These are phyloP conservation scores for Drosophila pruinosa DNA, from an alignment of 1,140 invertebrate genomes.

Conservation along the genomic window DNA sequence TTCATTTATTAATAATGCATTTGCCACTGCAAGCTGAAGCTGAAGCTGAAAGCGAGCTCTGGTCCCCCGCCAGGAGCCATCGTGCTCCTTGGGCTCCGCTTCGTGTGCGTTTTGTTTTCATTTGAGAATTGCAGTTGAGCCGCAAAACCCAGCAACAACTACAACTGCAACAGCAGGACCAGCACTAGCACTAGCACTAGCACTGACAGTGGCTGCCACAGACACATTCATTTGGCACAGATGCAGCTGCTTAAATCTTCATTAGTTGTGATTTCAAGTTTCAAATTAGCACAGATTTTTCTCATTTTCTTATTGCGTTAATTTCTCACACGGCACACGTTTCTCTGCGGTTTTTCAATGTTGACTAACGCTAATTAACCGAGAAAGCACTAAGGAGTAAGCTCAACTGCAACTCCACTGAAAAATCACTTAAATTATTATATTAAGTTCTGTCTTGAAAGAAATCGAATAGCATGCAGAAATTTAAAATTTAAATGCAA, in stretches of 20 bases:
- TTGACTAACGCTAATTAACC: conserved; percentile 44
- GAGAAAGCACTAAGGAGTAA: not conserved
- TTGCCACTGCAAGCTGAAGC: conserved; percentile 15
- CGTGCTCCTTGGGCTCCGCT: conserved; percentile 22
- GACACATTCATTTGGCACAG: conserved; percentile 43
- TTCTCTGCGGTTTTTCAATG: conserved; percentile 39
- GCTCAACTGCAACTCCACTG: not conserved
- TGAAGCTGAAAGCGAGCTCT: not conserved
- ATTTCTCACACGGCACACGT: conserved; percentile 45
- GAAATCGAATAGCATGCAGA: not conserved
- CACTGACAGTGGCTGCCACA: conserved; percentile 1
- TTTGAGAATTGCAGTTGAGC: conserved; percentile 46
- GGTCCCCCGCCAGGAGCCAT: conserved; percentile 13
- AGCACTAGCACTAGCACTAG: not conserved
- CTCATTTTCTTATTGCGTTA: conserved; percentile 29
- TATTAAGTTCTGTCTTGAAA: not conserved
- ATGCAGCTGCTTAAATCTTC: conserved; percentile 52
- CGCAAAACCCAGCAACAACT: conserved; percentile 3
- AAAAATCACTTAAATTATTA: not conserved
- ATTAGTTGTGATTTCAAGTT: conserved; percentile 51
- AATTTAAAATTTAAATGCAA: not conserved
- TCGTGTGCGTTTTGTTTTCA: conserved; percentile 42
- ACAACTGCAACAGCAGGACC: not conserved
- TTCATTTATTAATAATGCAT: conserved; percentile 63
- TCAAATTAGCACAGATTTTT: conserved; percentile 46